phyloP scores from a whole-genome alignment of 2,797 vertebrate species.

The Cuniculus paca region DNA sequence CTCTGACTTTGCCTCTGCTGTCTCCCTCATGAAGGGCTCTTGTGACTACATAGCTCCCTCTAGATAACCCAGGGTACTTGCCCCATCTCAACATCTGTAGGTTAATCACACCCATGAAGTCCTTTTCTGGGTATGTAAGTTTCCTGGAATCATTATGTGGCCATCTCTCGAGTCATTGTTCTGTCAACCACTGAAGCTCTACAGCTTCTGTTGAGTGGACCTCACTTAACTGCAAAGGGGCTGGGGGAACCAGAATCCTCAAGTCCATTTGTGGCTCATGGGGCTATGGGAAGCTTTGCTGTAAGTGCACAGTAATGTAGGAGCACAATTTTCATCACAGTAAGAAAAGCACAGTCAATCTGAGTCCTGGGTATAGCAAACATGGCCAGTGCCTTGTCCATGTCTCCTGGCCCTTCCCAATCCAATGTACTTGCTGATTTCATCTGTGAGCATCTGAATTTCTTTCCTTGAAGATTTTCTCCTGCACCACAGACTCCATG shows the following conservation, averaged over 20 bases:
- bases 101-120: neutral
- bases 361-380: neutral
- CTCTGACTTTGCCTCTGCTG: neutral
- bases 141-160: neutral
- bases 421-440: neutral
- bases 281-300: neutral
- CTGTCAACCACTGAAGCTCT: neutral
- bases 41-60: neutral
- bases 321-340: neutral
- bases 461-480: neutral
- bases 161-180: neutral
- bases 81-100: neutral
- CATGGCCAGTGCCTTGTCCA: accelerated
- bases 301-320: neutral
- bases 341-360: neutral
- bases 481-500: neutral
- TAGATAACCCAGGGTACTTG: neutral
- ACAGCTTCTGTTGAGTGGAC: neutral
- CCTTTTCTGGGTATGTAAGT: neutral
- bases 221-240: neutral
- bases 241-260: neutral
- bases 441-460: neutral
- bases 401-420: neutral
- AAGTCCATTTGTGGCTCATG: neutral
- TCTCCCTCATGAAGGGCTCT: neutral